A percentile compares a stretch with the other conserved stretches of the same genome.
Conservation (phyloP, 2,888 invertebrate genomes). For the Amiota mariae region DNA sequence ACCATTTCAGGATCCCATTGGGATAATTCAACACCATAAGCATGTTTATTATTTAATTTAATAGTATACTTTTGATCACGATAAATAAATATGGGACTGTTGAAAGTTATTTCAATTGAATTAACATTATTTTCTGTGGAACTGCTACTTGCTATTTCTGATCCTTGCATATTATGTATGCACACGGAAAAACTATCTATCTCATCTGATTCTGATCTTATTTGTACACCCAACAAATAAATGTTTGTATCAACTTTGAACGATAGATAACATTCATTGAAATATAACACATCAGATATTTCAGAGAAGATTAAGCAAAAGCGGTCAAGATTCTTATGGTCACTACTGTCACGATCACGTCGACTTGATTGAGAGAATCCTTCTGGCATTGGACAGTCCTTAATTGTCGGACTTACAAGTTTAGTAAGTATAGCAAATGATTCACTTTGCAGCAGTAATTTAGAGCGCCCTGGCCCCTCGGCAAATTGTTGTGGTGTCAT, state of each 20-base stretch:
- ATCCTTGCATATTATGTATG: conserved; percentile 85
- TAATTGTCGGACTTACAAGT: conserved; percentile 82
- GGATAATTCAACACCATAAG: conserved; percentile 85
- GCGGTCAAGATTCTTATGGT: too few species aligned
- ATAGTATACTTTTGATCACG: conserved; percentile 83
- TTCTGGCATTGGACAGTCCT: conserved; percentile 81
- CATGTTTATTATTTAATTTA: conserved; percentile 83
- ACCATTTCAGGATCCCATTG: conserved; percentile 80
- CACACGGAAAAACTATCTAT: conserved; percentile 86
- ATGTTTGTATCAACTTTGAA: conserved; percentile 88
- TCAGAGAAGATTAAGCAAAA: too few species aligned
- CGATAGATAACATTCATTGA: conserved; percentile 84
- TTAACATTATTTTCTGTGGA: conserved; percentile 85
- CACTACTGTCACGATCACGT: conserved; percentile 68
- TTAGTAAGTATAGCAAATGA: conserved; percentile 88
- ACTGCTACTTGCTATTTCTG: conserved; percentile 86
- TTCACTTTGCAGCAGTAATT: conserved; percentile 83
- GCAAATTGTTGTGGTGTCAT: conserved; percentile 88
- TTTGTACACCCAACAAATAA: conserved; percentile 78
- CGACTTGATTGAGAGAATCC: conserved; percentile 79
- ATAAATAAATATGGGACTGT: conserved; percentile 85
- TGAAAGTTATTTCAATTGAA: conserved; percentile 85
- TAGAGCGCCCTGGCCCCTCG: conserved; percentile 84
- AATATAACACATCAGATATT: conserved; percentile 81
- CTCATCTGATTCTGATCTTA: conserved; percentile 70